These are phyloP conservation scores for Tetraneura akinire DNA, from an alignment of 1,140 invertebrate species.

Conservation along the genomic window DNA sequence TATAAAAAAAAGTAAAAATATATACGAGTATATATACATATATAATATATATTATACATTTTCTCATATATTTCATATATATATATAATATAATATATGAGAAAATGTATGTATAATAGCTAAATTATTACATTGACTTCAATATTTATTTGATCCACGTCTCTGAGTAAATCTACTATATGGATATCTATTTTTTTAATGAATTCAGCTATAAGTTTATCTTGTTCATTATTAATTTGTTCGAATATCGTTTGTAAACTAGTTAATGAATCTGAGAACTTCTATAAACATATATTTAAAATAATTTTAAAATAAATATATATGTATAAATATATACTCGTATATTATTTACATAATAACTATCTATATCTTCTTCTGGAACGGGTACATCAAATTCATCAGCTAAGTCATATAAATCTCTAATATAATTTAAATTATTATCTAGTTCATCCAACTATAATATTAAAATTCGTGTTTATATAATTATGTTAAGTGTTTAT, in stretches of 20 bases:
- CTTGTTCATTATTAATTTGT: slow-evolving; percentile 8
- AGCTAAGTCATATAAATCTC: slow-evolving; percentile 73
- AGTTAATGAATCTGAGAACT: neutral
- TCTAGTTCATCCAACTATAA: slow-evolving; percentile 67
- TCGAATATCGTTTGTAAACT: slow-evolving; percentile 3
- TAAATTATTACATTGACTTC: slow-evolving; percentile 24
- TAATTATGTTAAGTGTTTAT: neutral
- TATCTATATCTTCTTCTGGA: slow-evolving; percentile 64
- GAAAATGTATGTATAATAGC: neutral
- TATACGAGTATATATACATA: too few species aligned
- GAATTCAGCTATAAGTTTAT: slow-evolving; percentile 6
- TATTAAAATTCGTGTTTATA: neutral
- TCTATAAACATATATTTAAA: slow-evolving; percentile 16
- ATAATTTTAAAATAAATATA: neutral
- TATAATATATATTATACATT: too few species aligned
- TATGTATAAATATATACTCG: neutral
- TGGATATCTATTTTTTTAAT: slow-evolving; percentile 4
- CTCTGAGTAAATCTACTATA: neutral
- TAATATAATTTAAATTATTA: slow-evolving; percentile 67
- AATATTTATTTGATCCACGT: neutral
- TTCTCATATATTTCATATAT: too few species aligned
- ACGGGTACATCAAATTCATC: slow-evolving; percentile 70
- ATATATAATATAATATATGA: neutral
- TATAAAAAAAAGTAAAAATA: slow-evolving; percentile 59
- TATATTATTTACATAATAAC: slow-evolving; percentile 53